Conservation (phyloP, 2,888 invertebrate species). For the Agriopis leucophaearia region DNA sequence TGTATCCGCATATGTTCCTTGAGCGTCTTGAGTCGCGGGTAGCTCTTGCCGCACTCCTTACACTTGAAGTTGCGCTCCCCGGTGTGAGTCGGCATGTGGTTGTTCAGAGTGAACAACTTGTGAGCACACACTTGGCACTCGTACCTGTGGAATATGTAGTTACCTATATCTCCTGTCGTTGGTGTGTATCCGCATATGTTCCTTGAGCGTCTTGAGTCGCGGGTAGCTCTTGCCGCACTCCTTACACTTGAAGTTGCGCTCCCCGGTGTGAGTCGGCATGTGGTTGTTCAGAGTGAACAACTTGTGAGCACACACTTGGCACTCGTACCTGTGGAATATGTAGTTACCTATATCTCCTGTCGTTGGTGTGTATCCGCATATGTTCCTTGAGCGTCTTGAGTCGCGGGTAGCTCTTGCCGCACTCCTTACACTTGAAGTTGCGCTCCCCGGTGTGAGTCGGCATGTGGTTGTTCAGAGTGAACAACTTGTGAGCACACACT, state of each 20-base stretch:
- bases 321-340: too few relatives aligned
- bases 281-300: too few relatives aligned
- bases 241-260: constrained; percentile 64
- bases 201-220: constrained; percentile 73
- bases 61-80: constrained; percentile 67
- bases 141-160: neutral
- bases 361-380: constrained; percentile 79
- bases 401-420: constrained; percentile 75
- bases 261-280: neutral
- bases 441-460: neutral
- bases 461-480: too few relatives aligned
- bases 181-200: constrained; percentile 76
- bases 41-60: constrained; percentile 67
- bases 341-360: constrained; percentile 63
- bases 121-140: too few relatives aligned
- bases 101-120: too few relatives aligned
- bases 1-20: constrained; percentile 78
- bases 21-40: constrained; percentile 74
- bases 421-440: constrained; percentile 65
- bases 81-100: too few relatives aligned
- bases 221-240: constrained; percentile 66
- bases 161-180: constrained; percentile 70
- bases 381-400: constrained; percentile 76
- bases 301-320: too few relatives aligned
- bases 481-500: too few relatives aligned